A percentile compares a stretch with the other conserved stretches of the same genome.
Conservation (phyloP, 2,888 invertebrate species). For the Thymelicus acteon region DNA sequence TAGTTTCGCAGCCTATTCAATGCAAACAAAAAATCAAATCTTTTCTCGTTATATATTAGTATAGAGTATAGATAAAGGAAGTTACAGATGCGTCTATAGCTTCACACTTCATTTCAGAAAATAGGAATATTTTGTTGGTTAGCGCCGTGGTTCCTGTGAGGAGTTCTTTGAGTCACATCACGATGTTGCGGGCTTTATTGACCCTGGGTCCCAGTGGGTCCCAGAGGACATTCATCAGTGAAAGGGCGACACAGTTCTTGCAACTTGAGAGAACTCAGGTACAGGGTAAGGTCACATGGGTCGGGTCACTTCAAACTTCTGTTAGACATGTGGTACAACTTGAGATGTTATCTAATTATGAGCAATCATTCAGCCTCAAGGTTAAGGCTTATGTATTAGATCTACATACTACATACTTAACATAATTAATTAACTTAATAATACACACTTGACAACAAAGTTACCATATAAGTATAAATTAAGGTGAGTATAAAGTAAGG, state of each 20-base stretch:
- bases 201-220: slow-evolving; percentile 42
- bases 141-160: slow-evolving; percentile 40
- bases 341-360: slow-evolving; percentile 37
- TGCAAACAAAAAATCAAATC: too few relatives aligned
- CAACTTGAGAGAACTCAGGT: slow-evolving; percentile 32
- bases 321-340: slow-evolving; percentile 34
- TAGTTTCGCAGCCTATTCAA: too few relatives aligned
- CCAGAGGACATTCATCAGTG: slow-evolving; percentile 39
- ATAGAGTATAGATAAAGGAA: too few relatives aligned
- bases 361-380: too few relatives aligned
- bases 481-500: too few relatives aligned
- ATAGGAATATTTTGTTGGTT: slow-evolving; percentile 38
- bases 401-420: too few relatives aligned
- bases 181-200: slow-evolving; percentile 38
- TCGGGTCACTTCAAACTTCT: slow-evolving; percentile 33
- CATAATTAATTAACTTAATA: too few relatives aligned
- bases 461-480: slow-evolving; percentile 31
- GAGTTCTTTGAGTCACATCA: slow-evolving; percentile 11
- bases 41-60: too few relatives aligned
- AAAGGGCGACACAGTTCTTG: slow-evolving; percentile 38
- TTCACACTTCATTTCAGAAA: slow-evolving; percentile 32
- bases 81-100: slow-evolving; percentile 37
- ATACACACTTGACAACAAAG: slow-evolving; percentile 25
- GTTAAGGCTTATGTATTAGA: too few relatives aligned
- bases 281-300: slow-evolving; percentile 37